Evolutionary conservation across 2,797 vertebrate genomes (phyloP).

Genomic region (Staurois parvus): DNA sequence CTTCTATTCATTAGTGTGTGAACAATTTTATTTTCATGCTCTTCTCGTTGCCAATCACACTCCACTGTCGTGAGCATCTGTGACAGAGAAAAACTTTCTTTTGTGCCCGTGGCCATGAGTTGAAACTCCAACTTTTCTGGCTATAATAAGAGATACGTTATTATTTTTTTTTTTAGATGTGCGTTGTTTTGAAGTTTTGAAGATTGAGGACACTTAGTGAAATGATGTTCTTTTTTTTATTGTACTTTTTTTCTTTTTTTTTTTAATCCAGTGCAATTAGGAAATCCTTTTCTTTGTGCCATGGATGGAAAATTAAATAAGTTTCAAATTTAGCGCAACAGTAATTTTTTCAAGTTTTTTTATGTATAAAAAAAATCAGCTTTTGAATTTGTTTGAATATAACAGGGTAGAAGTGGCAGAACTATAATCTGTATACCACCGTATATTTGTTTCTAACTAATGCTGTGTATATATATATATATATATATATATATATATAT

Average conservation of each 20-base stretch:
- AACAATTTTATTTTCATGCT: slow-evolving; percentile 97
- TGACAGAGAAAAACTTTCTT: slow-evolving; percentile 74
- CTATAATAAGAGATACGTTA: slow-evolving; percentile 14
- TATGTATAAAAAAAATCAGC: no score
- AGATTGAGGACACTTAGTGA: not conserved
- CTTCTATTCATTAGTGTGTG: slow-evolving; percentile 99
- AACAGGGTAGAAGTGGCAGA: no score
- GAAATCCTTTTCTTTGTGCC: not conserved
- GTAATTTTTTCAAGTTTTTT: no score
- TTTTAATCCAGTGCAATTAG: not conserved
- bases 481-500: no score
- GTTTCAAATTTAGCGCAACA: no score
- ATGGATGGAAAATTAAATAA: not conserved
- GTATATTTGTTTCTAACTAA: no score
- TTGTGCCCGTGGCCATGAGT: slow-evolving; percentile 76
- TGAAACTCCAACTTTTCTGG: slow-evolving; percentile 68
- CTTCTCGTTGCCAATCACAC: slow-evolving; percentile 98
- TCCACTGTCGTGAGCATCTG: slow-evolving; percentile 85
- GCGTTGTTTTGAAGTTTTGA: not conserved
- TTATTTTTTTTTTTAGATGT: slow-evolving; percentile 8
- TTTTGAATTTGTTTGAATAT: no score
- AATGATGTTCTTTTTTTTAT: not conserved
- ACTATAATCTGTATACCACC: no score
- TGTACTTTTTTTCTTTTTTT: not conserved
- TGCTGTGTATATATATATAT: no score